phyloP scores from a whole-genome alignment of 2,113 vertebrate genomes.

The Crotophaga sulcirostris region DNA sequence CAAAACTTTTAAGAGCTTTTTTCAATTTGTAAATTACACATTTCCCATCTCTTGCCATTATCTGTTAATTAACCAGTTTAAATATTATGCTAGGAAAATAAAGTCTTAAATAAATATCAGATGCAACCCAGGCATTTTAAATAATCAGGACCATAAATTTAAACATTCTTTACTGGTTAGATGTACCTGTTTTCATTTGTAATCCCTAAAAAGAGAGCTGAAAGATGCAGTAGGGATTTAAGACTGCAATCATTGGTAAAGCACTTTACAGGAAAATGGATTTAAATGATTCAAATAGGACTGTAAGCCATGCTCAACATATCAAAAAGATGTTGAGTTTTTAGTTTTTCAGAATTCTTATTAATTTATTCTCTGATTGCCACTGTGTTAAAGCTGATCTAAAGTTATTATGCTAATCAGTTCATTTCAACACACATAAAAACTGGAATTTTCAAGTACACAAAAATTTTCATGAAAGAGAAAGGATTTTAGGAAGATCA shows the following conservation, averaged over 20 bases:
- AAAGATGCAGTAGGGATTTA: not conserved
- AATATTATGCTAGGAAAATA: not conserved
- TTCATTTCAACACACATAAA: not conserved
- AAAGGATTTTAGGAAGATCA: not conserved
- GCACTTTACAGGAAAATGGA: not conserved
- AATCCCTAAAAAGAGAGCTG: not conserved
- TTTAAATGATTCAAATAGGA: not conserved
- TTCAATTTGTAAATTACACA: constrained; percentile 22
- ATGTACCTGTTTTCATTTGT: not conserved
- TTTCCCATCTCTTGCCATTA: not conserved
- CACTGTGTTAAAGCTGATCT: not conserved
- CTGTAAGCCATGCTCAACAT: not conserved
- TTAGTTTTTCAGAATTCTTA: not conserved
- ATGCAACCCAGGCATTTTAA: not conserved
- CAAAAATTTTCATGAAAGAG: not conserved
- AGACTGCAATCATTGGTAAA: not conserved
- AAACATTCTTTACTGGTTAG: not conserved
- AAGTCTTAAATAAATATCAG: not conserved
- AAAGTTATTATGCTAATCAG: not conserved
- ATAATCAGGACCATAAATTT: not conserved
- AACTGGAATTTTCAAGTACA: not conserved
- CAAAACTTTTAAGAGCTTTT: constrained; percentile 41
- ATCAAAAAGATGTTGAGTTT: not conserved
- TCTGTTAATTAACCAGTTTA: not conserved
- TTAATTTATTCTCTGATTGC: not conserved